Conservation (phyloP, 2,113 vertebrate genomes). For the Catagonus wagneri region DNA sequence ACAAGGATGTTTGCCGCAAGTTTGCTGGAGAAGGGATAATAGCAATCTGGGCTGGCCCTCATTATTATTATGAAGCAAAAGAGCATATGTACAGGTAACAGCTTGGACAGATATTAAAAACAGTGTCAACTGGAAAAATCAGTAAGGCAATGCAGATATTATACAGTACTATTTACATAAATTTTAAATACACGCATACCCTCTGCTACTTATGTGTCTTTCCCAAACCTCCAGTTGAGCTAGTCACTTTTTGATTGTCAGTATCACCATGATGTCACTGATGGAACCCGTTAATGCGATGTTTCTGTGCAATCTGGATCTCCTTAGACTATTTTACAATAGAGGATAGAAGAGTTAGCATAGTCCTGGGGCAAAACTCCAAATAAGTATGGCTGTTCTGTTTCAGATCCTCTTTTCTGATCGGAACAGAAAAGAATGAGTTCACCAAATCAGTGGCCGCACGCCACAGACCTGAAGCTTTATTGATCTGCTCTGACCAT, state of each 20-base stretch:
- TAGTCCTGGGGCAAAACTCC: neutral
- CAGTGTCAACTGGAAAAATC: neutral
- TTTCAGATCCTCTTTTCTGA: neutral
- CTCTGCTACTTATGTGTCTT: neutral
- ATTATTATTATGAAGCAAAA: neutral
- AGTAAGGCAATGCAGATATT: neutral
- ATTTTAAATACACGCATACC: neutral
- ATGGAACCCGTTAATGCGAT: too few relatives aligned
- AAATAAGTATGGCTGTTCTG: neutral
- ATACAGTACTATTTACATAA: neutral
- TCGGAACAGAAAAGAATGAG: neutral
- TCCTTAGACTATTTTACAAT: neutral
- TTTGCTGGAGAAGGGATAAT: neutral
- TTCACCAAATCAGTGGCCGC: neutral
- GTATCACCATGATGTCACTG: neutral
- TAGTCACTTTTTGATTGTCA: neutral
- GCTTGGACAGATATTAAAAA: neutral
- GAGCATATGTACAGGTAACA: neutral
- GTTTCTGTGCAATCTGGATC: neutral
- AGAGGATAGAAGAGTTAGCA: neutral
- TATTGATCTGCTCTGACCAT: neutral
- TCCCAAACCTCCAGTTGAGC: neutral
- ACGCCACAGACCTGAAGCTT: rapidly evolving
- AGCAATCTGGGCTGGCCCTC: neutral
- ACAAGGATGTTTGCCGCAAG: neutral